Evolutionary conservation across 2,113 vertebrate species (phyloP).

Genomic region (Lynx canadensis): DNA sequence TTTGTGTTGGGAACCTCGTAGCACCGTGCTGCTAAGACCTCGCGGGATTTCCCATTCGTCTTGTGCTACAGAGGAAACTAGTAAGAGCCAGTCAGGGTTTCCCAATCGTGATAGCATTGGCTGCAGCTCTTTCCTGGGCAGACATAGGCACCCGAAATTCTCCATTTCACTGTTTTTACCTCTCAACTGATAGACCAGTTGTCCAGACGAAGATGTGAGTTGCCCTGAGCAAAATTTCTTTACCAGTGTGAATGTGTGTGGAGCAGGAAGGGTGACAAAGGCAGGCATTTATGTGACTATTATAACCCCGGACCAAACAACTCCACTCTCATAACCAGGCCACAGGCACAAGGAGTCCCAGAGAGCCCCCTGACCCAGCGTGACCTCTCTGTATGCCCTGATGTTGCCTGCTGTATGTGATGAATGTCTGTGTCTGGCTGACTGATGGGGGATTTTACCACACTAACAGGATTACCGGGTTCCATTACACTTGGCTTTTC

Average conservation of each 20-base stretch:
- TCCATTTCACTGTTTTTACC: background rate
- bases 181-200: background rate
- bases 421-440: background rate
- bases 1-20: background rate
- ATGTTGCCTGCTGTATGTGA: background rate
- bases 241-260: background rate
- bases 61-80: background rate
- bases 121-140: background rate
- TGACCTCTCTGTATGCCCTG: fast-evolving
- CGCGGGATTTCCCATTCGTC: background rate
- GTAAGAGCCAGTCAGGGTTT: background rate
- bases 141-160: background rate
- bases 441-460: constrained; percentile 47
- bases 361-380: background rate
- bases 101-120: background rate
- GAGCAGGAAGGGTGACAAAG: background rate
- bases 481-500: constrained; percentile 31
- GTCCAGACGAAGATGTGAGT: background rate
- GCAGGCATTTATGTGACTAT: background rate
- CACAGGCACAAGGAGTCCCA: background rate
- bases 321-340: background rate
- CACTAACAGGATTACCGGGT: background rate
- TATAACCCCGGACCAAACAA: background rate
- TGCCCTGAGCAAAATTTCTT: background rate
- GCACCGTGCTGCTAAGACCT: background rate